Conservation (phyloP, 2,113 vertebrate genomes). For the Neoarius graeffei region DNA sequence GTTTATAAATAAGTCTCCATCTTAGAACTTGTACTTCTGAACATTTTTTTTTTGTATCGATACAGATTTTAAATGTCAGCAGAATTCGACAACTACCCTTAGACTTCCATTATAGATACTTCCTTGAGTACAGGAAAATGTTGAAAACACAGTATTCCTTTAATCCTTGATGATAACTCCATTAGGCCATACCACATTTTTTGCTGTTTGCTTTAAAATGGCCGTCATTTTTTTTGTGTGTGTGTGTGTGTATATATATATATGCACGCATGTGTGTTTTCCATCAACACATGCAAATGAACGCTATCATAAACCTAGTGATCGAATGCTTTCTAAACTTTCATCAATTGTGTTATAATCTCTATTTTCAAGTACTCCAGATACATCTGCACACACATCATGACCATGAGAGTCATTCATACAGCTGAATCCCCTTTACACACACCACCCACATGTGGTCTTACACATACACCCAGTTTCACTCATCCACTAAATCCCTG, state of each 20-base stretch:
- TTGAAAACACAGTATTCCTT: not conserved
- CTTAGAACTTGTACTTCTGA: too few relatives aligned
- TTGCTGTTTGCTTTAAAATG: not conserved
- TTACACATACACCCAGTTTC: not conserved
- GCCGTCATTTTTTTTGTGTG: not conserved
- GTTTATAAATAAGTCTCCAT: too few relatives aligned
- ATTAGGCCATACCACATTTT: not conserved
- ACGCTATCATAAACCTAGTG: slow-evolving; percentile 47
- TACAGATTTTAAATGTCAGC: too few relatives aligned
- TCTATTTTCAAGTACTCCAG: slow-evolving; percentile 21
- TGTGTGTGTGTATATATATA: slow-evolving; percentile 31
- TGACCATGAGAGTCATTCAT: slow-evolving; percentile 45
- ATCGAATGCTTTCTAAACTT: slow-evolving; percentile 53
- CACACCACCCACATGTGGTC: not conserved
- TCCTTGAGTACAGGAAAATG: too few relatives aligned
- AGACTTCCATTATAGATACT: too few relatives aligned
- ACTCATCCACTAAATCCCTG: slow-evolving; percentile 25
- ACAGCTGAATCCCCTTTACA: slow-evolving; percentile 17
- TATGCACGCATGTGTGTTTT: slow-evolving; percentile 18
- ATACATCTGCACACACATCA: slow-evolving; percentile 36
- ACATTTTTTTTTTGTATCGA: too few relatives aligned
- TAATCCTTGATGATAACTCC: not conserved
- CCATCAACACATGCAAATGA: slow-evolving; percentile 37
- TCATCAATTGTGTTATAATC: slow-evolving; percentile 63
- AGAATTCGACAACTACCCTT: too few relatives aligned